Conservation (phyloP, 2,888 invertebrate genomes). For the Listrodromus nycthemerus region DNA sequence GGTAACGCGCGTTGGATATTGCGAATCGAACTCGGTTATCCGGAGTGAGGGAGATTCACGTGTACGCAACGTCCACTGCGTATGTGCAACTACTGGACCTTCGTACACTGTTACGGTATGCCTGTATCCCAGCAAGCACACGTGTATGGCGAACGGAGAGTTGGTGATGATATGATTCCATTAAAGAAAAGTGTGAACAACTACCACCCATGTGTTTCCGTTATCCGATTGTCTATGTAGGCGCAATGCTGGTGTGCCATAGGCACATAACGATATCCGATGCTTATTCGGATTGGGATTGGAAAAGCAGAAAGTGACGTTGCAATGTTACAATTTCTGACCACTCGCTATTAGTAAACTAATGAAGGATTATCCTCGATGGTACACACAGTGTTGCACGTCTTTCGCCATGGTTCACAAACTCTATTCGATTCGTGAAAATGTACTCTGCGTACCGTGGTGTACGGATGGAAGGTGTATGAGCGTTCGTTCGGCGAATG, state of each 20-base stretch:
- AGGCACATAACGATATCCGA: not conserved
- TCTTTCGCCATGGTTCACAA: not conserved
- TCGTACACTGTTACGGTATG: too few relatives aligned
- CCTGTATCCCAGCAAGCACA: constrained; percentile 10
- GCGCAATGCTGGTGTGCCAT: not conserved
- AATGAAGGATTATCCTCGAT: constrained; percentile 50
- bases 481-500: constrained; percentile 20
- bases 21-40: constrained; percentile 32
- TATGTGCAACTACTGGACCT: constrained; percentile 1
- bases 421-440: constrained; percentile 33
- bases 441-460: not conserved
- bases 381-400: not conserved
- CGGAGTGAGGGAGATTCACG: constrained; percentile 55
- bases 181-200: not conserved
- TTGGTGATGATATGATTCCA: not conserved
- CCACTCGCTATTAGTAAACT: constrained; percentile 11
- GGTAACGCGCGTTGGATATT: constrained; percentile 50
- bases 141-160: not conserved
- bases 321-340: constrained; percentile 62
- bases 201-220: not conserved
- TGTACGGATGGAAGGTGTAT: not conserved
- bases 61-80: constrained; percentile 15
- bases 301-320: constrained; percentile 56
- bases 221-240: not conserved
- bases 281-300: constrained; percentile 42